Evolutionary conservation across 2,113 vertebrate genomes (phyloP).

Genomic region (Piliocolobus tephrosceles): DNA sequence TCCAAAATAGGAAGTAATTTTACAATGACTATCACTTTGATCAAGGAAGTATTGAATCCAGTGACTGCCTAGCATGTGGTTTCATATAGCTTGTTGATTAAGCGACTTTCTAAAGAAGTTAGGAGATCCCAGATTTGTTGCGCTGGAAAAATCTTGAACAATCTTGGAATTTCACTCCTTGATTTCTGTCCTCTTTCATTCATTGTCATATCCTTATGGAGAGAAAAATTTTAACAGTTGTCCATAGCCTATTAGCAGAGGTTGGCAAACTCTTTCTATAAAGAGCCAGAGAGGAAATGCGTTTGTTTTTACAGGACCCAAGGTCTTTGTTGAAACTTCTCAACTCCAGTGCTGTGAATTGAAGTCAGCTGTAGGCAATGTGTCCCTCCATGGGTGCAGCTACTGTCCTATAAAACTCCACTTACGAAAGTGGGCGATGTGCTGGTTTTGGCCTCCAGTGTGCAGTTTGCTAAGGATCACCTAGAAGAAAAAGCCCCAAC

Average conservation of each 20-base stretch:
- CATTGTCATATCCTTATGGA: neutral
- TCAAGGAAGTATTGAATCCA: neutral
- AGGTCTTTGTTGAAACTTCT: neutral
- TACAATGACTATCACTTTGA: neutral
- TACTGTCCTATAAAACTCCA: neutral
- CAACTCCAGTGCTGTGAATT: neutral
- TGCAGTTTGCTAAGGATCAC: neutral
- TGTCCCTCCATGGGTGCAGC: rapidly evolving
- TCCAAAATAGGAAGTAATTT: neutral
- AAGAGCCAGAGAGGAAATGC: neutral
- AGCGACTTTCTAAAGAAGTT: neutral
- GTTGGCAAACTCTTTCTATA: neutral
- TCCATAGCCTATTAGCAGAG: neutral
- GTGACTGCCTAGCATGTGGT: neutral
- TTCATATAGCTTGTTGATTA: neutral
- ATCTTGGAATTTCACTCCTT: neutral
- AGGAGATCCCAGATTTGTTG: no score
- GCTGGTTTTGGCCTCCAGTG: neutral
- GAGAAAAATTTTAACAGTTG: neutral
- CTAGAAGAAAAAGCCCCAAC: neutral
- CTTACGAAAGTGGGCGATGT: no score
- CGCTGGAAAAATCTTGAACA: neutral
- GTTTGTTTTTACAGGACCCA: neutral
- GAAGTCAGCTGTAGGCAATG: neutral
- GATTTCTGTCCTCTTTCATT: neutral